Base-by-base conservation (phyloP, 2,888 invertebrate species). In the Rutpela maculata region DNA sequence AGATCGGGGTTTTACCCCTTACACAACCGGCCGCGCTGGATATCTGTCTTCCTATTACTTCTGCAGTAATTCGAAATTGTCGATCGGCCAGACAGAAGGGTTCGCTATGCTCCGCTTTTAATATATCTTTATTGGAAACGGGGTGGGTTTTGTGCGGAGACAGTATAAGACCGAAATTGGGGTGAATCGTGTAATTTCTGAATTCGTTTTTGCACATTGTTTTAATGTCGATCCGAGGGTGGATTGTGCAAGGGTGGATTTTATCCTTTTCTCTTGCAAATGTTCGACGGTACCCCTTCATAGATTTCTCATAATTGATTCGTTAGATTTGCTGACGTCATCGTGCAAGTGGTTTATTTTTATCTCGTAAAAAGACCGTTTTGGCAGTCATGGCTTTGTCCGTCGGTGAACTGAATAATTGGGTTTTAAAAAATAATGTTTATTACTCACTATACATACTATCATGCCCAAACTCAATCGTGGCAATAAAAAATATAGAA, bases 1-100 rank as follows among this genome's bases (percentile, higher is more conserved):
- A 88, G 85, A 84, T 84, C 84, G 83, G 79, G 83, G 79, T 81
- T 79, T 84, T 85, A 85, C 83, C 86, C 86, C 86, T 86, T 84
- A 69, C 19, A 59, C 11, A 59, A 76, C 62, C 65, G 65, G 35
- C 19, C 43, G 38, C 19, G 66, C 19, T 43, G 59, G 59, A 59
- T 59, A 59, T 59, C 69, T 35, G 35, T 69, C 70, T 70, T 70
- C 70, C 70, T 31, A 70, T 70, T 70, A 70, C 70, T 70, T 18
- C 38, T 66, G 17, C 50, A 15, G 17, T 26, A 63, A 72, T 72
- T 55, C 12, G 19, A 22, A 55, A 67, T 67, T 19, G 59, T 59
- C 59, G 59, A 59, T 59, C 59, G 59, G 63, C 72, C 72, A 79
- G 74, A 75, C 72, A 75, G 78, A 79, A 81, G 81, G 81, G 79